Conservation (phyloP, 2,113 vertebrate genomes). For the Otis tarda region DNA sequence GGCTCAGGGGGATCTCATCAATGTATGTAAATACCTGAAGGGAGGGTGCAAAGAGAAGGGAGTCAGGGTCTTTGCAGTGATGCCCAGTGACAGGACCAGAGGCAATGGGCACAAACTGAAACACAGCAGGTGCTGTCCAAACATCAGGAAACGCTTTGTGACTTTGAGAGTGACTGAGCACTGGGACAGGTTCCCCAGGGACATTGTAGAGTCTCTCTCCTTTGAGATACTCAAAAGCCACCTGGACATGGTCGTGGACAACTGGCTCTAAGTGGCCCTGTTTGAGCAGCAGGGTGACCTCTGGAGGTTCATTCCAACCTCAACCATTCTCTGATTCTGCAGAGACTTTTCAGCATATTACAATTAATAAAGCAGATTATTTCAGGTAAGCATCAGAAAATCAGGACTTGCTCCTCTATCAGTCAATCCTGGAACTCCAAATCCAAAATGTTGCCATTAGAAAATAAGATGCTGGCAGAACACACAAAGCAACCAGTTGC, state of each 20-base stretch:
- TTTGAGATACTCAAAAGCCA: not conserved
- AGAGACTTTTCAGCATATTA: not conserved
- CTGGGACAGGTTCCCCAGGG: not conserved
- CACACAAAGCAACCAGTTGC: not conserved
- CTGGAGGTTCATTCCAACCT: not conserved
- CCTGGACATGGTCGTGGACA: too few species aligned
- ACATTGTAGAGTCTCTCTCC: not conserved
- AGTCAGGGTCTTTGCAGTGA: not conserved
- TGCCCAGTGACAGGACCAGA: not conserved
- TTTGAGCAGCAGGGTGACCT: not conserved
- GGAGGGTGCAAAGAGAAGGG: fast-evolving
- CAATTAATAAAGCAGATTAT: not conserved
- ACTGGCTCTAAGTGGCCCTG: not conserved
- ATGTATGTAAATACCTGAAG: not conserved
- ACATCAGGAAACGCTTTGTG: not conserved
- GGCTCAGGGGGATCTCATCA: not conserved
- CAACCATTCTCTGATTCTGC: not conserved
- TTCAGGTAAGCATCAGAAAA: not conserved
- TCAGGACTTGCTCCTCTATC: not conserved
- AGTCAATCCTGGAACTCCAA: not conserved
- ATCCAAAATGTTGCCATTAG: not conserved
- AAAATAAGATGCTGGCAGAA: not conserved
- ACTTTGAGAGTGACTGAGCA: not conserved
- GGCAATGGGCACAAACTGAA: not conserved
- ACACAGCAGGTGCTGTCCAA: not conserved